Conservation (phyloP, 2,888 invertebrate species). For the Pristionchus japonicus region DNA sequence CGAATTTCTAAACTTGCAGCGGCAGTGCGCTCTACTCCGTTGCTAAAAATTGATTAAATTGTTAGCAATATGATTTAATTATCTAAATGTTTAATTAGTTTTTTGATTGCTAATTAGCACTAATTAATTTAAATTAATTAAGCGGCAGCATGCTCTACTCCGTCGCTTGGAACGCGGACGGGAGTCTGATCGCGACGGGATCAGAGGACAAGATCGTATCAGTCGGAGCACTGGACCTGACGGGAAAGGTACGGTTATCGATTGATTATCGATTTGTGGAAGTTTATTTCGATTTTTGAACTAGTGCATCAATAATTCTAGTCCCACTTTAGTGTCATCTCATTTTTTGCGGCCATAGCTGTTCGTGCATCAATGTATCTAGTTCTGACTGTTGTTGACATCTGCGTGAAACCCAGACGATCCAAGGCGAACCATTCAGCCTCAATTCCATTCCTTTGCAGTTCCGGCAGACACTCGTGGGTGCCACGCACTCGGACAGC, state of each 20-base stretch:
- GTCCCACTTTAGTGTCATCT: no score
- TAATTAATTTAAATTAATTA: not conserved
- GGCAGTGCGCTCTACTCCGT: no score
- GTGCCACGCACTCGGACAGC: conserved; percentile 21
- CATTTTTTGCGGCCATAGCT: no score
- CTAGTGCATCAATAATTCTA: no score
- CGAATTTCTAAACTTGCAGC: no score
- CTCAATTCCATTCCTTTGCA: not conserved
- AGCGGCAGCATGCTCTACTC: conserved; percentile 49
- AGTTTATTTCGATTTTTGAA: no score
- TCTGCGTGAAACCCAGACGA: not conserved
- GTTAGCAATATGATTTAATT: not conserved
- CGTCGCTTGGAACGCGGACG: conserved; percentile 69
- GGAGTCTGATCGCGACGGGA: conserved; percentile 64
- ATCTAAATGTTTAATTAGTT: no score
- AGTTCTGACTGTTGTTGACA: not conserved
- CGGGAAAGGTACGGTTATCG: conserved; percentile 34
- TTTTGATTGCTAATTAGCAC: no score
- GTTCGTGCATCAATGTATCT: no score
- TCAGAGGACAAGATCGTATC: conserved; percentile 59
- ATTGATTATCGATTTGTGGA: no score
- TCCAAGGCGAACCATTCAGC: not conserved
- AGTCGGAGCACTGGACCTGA: conserved; percentile 53
- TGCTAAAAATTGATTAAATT: no score
- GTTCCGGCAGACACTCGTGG: conserved; percentile 40